A percentile compares a stretch with the other conserved stretches of the same genome.
Conservation (phyloP, 1,140 invertebrate species). For the Tyrophagus putrescentiae region DNA sequence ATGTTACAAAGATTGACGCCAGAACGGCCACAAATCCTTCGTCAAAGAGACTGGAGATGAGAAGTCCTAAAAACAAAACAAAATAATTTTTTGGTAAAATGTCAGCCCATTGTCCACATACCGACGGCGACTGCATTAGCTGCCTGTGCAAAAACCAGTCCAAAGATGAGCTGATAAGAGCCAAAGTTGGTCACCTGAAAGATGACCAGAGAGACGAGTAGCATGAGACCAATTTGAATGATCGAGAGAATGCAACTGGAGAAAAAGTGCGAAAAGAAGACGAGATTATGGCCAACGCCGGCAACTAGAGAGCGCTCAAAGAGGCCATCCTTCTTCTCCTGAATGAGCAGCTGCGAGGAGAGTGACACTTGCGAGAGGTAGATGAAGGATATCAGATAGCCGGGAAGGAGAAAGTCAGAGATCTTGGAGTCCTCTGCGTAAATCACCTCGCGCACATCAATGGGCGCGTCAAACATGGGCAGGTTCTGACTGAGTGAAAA, state of each 20-base stretch:
- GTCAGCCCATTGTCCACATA: slow-evolving; percentile 57
- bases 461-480: neutral
- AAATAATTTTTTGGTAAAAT: neutral
- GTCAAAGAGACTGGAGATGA: slow-evolving; percentile 80
- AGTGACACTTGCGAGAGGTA: slow-evolving; percentile 18
- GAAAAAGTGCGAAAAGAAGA: slow-evolving; percentile 78
- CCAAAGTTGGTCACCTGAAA: slow-evolving; percentile 67
- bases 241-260: slow-evolving; percentile 90
- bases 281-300: slow-evolving; percentile 66
- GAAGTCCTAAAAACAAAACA: slow-evolving; percentile 47
- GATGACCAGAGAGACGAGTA: slow-evolving; percentile 64
- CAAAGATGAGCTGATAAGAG: slow-evolving; percentile 52
- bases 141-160: slow-evolving; percentile 57
- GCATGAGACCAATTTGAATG: slow-evolving; percentile 68
- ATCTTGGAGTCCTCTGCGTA: slow-evolving; percentile 18
- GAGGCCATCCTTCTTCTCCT: slow-evolving; percentile 70
- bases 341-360: slow-evolving; percentile 13
- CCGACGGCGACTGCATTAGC: slow-evolving; percentile 85
- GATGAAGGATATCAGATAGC: slow-evolving; percentile 17
- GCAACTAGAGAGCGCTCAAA: slow-evolving; percentile 75
- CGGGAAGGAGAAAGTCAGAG: slow-evolving; percentile 16
- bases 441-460: slow-evolving; percentile 5
- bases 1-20: slow-evolving; percentile 17
- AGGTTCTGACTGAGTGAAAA: slow-evolving; percentile 9
- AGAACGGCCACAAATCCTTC: slow-evolving; percentile 35